These are phyloP conservation scores for Ganaspis brasiliensis DNA, from an alignment of 2,888 invertebrate genomes.

Conservation along the genomic window DNA sequence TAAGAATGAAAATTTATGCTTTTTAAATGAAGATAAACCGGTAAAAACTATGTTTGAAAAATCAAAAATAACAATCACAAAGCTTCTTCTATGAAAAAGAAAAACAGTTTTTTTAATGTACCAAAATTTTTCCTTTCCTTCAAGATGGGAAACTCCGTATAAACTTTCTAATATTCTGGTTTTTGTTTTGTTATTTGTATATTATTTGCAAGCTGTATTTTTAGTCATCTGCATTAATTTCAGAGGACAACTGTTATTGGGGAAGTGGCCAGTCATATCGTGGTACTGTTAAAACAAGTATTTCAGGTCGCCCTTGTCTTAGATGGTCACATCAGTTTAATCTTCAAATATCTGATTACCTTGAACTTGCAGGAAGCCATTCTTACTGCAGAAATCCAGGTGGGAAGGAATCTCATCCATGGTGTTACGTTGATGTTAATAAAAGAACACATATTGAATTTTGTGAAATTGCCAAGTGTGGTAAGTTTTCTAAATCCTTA, in stretches of 20 bases:
- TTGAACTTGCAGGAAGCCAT: constrained; percentile 92
- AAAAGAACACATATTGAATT: constrained; percentile 89
- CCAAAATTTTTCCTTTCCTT: no score
- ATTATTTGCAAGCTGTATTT: no score
- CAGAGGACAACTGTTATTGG: constrained; percentile 93
- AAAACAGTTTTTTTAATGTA: no score
- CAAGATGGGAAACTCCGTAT: no score
- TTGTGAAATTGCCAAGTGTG: constrained; percentile 94
- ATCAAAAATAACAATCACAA: no score
- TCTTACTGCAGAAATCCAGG: constrained; percentile 96
- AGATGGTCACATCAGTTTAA: constrained; percentile 93
- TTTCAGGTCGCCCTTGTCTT: constrained; percentile 88
- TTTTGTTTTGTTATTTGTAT: no score
- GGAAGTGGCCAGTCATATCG: constrained; percentile 92
- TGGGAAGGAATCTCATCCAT: constrained; percentile 89
- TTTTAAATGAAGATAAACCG: no score
- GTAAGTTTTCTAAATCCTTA: constrained; percentile 80
- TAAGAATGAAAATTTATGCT: no score
- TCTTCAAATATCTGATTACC: constrained; percentile 88
- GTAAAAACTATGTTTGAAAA: no score
- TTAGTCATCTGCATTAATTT: constrained; percentile 49
- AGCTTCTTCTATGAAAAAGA: no score
- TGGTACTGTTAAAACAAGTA: constrained; percentile 89
- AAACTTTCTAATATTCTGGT: no score
- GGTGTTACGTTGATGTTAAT: constrained; percentile 91